Evolutionary conservation across 2,113 vertebrate genomes (phyloP).

Genomic region (Zosterops japonicus): DNA sequence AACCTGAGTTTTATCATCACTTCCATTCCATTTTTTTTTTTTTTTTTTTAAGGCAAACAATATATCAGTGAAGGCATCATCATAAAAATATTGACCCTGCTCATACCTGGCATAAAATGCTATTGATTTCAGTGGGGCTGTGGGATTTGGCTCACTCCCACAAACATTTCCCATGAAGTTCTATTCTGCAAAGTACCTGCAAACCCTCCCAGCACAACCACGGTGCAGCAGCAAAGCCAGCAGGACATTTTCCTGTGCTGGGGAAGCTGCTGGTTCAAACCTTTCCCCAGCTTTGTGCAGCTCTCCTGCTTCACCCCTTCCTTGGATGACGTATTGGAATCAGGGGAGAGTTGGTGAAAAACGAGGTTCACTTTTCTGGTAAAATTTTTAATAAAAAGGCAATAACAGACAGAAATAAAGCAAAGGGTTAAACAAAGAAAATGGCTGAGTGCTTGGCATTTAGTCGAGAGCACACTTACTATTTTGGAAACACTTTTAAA

Average conservation of each 20-base stretch:
- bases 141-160: background rate
- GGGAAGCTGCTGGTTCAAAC: background rate
- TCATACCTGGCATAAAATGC: background rate
- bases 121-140: background rate
- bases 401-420: no score
- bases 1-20: conserved; percentile 5
- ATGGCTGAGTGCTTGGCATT: no score
- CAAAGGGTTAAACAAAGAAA: no score
- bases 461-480: no score
- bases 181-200: background rate
- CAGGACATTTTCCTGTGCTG: background rate
- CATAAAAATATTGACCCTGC: conserved; percentile 14
- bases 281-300: background rate
- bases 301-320: background rate
- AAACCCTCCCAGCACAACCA: background rate
- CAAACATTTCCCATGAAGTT: background rate
- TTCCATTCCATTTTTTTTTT: background rate
- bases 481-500: no score
- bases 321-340: rapidly evolving
- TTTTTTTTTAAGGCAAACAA: conserved; percentile 1
- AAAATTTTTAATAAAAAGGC: no score
- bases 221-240: background rate
- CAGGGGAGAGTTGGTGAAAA: background rate
- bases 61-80: background rate
- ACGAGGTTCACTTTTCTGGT: no score